Conservation (phyloP, 2,113 vertebrate genomes). For the Phaethon lepturus region DNA sequence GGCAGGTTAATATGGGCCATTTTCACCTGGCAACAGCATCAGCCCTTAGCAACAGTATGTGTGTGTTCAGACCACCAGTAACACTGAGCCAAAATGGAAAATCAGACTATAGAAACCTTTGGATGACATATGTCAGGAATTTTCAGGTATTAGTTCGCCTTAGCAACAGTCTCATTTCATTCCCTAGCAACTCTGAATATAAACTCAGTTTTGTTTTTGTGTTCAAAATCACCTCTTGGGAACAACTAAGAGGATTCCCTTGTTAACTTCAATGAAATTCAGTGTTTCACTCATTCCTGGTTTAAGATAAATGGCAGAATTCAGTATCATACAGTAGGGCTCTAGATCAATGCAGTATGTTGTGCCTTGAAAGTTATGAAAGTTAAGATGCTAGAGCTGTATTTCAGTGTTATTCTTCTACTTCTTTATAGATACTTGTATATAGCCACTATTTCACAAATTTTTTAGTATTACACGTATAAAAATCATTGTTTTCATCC, state of each 20-base stretch:
- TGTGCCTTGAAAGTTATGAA: neutral
- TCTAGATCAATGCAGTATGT: neutral
- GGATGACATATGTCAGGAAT: slow-evolving; percentile 1
- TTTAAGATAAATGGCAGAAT: neutral
- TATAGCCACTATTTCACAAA: neutral
- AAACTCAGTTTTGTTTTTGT: slow-evolving; percentile 35
- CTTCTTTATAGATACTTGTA: neutral
- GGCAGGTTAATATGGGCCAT: slow-evolving; percentile 43
- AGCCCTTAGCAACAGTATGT: slow-evolving; percentile 4
- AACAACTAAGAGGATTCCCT: slow-evolving; percentile 9
- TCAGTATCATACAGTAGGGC: neutral
- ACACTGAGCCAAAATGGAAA: slow-evolving; percentile 43
- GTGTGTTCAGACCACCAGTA: slow-evolving; percentile 1
- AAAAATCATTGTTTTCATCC: neutral
- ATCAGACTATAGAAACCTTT: slow-evolving; percentile 47
- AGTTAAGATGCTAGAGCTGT: neutral
- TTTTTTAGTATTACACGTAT: neutral
- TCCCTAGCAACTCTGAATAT: slow-evolving; percentile 47
- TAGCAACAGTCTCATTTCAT: slow-evolving; percentile 50
- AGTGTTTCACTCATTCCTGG: neutral
- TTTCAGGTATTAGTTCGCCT: slow-evolving; percentile 49
- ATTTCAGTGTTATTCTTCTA: neutral
- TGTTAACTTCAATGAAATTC: slow-evolving; percentile 17
- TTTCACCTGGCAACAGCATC: slow-evolving; percentile 50
- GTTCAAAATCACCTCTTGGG: slow-evolving; percentile 14